Percentiles rank a stretch among this genome's conserved stretches.
These are phyloP conservation scores for Galeopterus variegatus DNA, from an alignment of 2,113 vertebrate species.

Conservation along the genomic window DNA sequence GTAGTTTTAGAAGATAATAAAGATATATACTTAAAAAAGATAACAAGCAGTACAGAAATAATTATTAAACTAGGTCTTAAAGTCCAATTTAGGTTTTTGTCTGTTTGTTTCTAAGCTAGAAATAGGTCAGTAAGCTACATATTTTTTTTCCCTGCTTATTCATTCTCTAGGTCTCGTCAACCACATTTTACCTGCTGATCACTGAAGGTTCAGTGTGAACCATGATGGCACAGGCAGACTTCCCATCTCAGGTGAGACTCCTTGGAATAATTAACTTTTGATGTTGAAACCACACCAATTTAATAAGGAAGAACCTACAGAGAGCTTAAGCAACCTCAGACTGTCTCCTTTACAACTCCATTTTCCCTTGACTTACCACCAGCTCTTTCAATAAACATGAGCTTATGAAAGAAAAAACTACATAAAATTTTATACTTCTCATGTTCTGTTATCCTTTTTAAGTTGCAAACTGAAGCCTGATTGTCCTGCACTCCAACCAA, in stretches of 20 bases:
- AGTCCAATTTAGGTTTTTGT: neutral
- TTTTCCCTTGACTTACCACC: slow-evolving; percentile 55
- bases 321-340: neutral
- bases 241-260: slow-evolving; percentile 37
- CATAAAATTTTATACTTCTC: slow-evolving; percentile 60
- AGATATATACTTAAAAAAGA: neutral
- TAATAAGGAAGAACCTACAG: slow-evolving; percentile 54
- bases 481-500: slow-evolving; percentile 64
- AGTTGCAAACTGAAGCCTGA: slow-evolving; percentile 64
- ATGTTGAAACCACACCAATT: slow-evolving; percentile 51
- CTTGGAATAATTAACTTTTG: slow-evolving; percentile 42
- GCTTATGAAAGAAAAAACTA: slow-evolving; percentile 57
- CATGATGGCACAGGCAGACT: neutral
- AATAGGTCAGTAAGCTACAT: neutral
- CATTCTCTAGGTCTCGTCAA: neutral
- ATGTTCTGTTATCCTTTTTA: slow-evolving; percentile 75
- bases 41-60: neutral
- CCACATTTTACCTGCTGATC: neutral
- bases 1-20: slow-evolving; percentile 47
- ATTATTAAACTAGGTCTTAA: neutral
- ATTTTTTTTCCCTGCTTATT: neutral
- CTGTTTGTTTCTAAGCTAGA: slow-evolving; percentile 13
- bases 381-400: slow-evolving; percentile 69
- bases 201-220: neutral
- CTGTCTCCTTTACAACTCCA: slow-evolving; percentile 55